These are phyloP conservation scores for Rhinopomastus cyanomelas DNA, from an alignment of 2,113 vertebrate genomes.

Conservation along the genomic window DNA sequence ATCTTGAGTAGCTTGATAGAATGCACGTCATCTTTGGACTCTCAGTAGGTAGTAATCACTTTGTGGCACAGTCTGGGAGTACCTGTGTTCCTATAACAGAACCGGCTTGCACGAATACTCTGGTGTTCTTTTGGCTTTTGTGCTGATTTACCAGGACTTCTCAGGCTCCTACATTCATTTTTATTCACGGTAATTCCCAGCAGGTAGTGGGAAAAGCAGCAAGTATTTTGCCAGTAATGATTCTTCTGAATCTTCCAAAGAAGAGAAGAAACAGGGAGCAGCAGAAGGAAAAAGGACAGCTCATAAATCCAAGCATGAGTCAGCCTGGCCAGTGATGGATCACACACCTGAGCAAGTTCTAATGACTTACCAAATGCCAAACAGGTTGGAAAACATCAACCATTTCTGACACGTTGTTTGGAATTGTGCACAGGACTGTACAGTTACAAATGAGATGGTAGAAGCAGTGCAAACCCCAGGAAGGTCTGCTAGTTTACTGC, in stretches of 20 bases:
- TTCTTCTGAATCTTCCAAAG: conserved; percentile 75
- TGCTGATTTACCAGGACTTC: neutral
- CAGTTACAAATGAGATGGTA: neutral
- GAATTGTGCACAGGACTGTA: neutral
- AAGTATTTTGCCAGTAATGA: conserved; percentile 80
- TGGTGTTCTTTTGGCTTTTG: neutral
- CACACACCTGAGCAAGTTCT: conserved; percentile 76
- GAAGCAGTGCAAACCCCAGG: neutral
- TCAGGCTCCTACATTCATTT: neutral
- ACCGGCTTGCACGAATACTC: neutral
- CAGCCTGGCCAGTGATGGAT: conserved; percentile 82
- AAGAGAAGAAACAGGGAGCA: conserved; percentile 63
- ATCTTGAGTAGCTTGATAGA: neutral
- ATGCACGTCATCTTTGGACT: neutral
- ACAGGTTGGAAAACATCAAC: conserved; percentile 76
- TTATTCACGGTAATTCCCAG: neutral
- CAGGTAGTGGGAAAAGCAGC: conserved; percentile 80
- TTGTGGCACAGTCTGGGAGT: neutral
- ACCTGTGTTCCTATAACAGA: neutral
- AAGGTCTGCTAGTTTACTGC: neutral
- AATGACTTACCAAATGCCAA: conserved; percentile 87
- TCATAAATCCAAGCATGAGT: conserved; percentile 68
- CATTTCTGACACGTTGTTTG: neutral
- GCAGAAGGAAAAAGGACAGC: conserved; percentile 54
- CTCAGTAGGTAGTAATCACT: neutral